A percentile compares a stretch with the other conserved stretches of the same genome.
Conservation (phyloP, 1,140 invertebrate species). For the Anastrepha ludens region DNA sequence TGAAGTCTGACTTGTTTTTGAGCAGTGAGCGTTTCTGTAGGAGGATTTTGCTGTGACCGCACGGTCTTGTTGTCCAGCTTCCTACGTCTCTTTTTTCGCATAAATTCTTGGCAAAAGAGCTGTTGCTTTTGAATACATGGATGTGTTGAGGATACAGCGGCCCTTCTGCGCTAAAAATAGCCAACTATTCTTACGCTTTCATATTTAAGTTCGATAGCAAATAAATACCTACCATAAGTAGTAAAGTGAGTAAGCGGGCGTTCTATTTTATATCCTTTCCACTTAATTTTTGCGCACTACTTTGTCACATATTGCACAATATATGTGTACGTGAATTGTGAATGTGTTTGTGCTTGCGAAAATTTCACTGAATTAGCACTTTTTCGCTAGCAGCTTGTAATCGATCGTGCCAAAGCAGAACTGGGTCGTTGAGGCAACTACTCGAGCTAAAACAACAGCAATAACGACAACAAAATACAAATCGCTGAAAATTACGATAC, state of each 20-base stretch:
- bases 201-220: neutral
- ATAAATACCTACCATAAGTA: neutral
- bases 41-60: too few relatives aligned
- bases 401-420: conserved; percentile 42
- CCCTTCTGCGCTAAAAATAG: neutral
- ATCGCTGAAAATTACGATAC: conserved; percentile 45
- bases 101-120: too few relatives aligned
- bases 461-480: conserved; percentile 25
- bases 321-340: neutral
- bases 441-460: neutral
- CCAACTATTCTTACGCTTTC: neutral
- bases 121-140: neutral
- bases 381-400: conserved; percentile 20
- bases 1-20: too few relatives aligned
- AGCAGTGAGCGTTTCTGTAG: too few relatives aligned
- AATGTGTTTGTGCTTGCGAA: neutral
- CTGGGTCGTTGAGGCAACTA: conserved; percentile 18
- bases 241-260: neutral
- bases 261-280: conserved; percentile 12
- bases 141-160: neutral
- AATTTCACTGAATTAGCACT: conserved; percentile 36
- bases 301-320: neutral
- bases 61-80: too few relatives aligned
- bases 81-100: too few relatives aligned
- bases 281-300: conserved; percentile 15